A percentile compares a stretch with the other conserved stretches of the same genome.
phyloP scores from a whole-genome alignment of 1,140 invertebrate species.

The Aradophagus sp. region DNA sequence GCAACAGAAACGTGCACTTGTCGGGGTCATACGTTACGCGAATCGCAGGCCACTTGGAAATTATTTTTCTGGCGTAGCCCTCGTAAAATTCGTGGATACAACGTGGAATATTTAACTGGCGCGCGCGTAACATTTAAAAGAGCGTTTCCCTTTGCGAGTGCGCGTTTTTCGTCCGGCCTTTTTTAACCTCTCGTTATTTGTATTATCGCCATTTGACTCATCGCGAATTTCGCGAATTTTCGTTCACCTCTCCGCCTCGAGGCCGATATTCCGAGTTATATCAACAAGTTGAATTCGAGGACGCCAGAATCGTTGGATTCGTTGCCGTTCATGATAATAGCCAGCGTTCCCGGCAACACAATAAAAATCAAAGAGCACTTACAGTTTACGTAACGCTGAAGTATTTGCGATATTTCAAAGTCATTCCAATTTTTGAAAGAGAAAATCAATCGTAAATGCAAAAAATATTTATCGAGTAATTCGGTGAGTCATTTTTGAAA shows the following conservation, averaged over 20 bases:
- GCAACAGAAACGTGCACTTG: background rate
- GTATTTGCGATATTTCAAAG: too few species aligned
- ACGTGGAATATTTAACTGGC: slow-evolving; percentile 28
- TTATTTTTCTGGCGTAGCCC: slow-evolving; percentile 32
- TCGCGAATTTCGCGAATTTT: background rate
- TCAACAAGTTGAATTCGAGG: too few species aligned
- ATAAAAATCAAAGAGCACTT: slow-evolving; percentile 13
- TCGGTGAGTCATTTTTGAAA: too few species aligned
- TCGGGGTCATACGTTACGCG: slow-evolving; percentile 12
- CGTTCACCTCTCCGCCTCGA: too few species aligned
- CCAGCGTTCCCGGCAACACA: background rate
- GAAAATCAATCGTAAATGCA: too few species aligned
- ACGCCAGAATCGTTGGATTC: slow-evolving; percentile 13
- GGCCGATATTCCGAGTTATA: too few species aligned
- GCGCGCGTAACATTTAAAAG: slow-evolving; percentile 25
- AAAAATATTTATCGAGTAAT: too few species aligned
- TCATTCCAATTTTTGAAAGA: too few species aligned
- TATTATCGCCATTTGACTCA: slow-evolving; percentile 9
- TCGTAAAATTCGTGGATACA: slow-evolving; percentile 31
- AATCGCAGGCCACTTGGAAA: slow-evolving; percentile 23
- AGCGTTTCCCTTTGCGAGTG: slow-evolving; percentile 10
- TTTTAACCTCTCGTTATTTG: too few species aligned
- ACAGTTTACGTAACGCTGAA: slow-evolving; percentile 23
- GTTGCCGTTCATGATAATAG: slow-evolving; percentile 14
- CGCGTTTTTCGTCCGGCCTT: too few species aligned